phyloP scores from a whole-genome alignment of 2,888 invertebrate species.

The Eupithecia dodoneata region DNA sequence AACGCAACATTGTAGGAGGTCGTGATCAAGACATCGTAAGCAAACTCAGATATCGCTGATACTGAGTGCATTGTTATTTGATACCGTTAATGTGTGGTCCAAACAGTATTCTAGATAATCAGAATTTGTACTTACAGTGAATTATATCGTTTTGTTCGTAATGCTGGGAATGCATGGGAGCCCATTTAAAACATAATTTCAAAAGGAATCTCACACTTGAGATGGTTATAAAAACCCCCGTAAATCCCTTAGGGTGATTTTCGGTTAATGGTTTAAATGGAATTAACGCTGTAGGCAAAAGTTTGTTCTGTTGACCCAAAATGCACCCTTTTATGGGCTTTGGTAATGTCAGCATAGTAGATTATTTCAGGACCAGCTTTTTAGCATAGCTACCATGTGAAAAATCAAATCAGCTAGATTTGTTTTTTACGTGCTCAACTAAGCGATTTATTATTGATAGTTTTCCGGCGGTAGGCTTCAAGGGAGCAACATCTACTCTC shows the following conservation, averaged over 20 bases:
- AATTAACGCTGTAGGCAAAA: background rate
- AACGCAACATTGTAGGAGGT: slow-evolving; percentile 14
- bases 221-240: fast-evolving
- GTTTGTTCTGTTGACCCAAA: background rate
- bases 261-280: background rate
- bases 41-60: slow-evolving; percentile 6
- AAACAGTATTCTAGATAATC: background rate
- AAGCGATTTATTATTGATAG: too few relatives aligned
- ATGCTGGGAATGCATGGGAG: background rate
- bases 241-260: background rate
- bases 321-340: background rate
- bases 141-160: background rate
- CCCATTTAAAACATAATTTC: background rate
- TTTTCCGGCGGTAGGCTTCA: too few relatives aligned
- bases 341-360: background rate
- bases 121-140: background rate
- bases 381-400: background rate
- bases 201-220: background rate
- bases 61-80: slow-evolving; percentile 12
- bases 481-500: too few relatives aligned
- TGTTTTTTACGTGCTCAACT: too few relatives aligned
- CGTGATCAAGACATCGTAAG: slow-evolving; percentile 13
- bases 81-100: slow-evolving; percentile 12
- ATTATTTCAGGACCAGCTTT: background rate
- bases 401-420: background rate